Conservation (phyloP, 2,113 vertebrate genomes). For the Paradoxurus hermaphroditus region DNA sequence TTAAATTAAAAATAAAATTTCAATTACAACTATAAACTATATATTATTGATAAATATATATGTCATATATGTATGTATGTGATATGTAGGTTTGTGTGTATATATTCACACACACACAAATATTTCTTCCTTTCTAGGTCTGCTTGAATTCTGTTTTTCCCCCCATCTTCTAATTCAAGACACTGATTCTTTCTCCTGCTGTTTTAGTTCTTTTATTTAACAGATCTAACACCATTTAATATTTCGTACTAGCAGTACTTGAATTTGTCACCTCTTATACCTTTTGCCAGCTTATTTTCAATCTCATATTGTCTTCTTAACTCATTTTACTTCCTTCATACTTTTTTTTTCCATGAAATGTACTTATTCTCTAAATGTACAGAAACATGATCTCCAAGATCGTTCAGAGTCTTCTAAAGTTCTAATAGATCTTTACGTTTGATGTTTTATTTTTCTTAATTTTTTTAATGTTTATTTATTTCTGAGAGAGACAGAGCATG, state of each 20-base stretch:
- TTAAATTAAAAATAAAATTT: background rate
- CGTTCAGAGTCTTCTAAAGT: background rate
- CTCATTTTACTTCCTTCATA: background rate
- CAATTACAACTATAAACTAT: background rate
- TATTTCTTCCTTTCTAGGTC: background rate
- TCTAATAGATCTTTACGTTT: background rate
- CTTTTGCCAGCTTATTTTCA: background rate
- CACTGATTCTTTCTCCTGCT: background rate
- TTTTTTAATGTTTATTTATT: no score
- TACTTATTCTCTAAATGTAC: background rate
- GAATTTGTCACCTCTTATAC: background rate
- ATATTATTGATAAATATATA: no score
- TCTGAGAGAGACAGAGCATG: no score
- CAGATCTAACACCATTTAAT: background rate
- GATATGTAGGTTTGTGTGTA: background rate
- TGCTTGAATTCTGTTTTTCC: background rate
- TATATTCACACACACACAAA: background rate
- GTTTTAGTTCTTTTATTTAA: background rate
- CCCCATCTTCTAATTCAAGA: background rate
- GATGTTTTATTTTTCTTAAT: no score
- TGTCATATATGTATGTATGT: background rate
- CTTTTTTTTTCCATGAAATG: background rate
- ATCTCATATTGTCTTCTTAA: background rate
- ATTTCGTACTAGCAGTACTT: background rate
- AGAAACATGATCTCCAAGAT: background rate